Base-by-base conservation (phyloP, 1,140 invertebrate genomes). In the Sarcophaga bullata region DNA sequence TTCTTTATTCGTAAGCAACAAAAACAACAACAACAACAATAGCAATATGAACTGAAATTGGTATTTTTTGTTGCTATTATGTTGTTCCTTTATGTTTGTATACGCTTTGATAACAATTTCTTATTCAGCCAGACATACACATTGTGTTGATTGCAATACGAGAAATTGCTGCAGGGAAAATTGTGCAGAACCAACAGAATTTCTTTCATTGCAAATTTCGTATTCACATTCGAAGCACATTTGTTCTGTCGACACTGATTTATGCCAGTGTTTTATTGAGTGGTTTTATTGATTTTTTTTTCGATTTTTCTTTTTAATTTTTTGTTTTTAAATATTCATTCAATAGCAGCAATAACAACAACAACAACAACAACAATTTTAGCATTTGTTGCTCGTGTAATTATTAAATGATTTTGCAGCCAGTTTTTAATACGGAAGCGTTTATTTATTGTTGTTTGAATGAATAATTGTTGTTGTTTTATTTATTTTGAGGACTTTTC, bases 241-340 rank as follows among this genome's bases (percentile, higher is more conserved):
- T 78, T 78, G 75, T 78, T 78, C n/a, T 78, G 75, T 78, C n/a
- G 75, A 78, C 75, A 78, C 49, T 78, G 75, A 78, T 78, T 78
- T 78, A 78, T 78, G 75, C 49, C 17, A 17, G 17, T 50, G 49
- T 78, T 78, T 78, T 78, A 78, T 78, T 78, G 48, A 78, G 50
- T n/a, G n/a, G n/a, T 78, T 78, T 78, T n/a, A n/a, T n/a, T n/a
- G n/a, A n/a, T n/a, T n/a, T n/a, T n/a, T n/a, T n/a, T n/a, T n/a
- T n/a, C n/a, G n/a, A n/a, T n/a, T n/a, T n/a, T n/a, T n/a, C n/a
- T n/a, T n/a, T n/a, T n/a, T n/a, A n/a, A n/a, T n/a, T n/a, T n/a
- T n/a, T n/a, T n/a, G n/a, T n/a, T n/a, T n/a, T n/a, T n/a, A n/a
- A n/a, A n/a, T n/a, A n/a, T 78, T 50, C 50, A 8, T 50, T 52